phyloP scores from a whole-genome alignment of 2,113 vertebrate species.

The Dissostichus mawsoni region DNA sequence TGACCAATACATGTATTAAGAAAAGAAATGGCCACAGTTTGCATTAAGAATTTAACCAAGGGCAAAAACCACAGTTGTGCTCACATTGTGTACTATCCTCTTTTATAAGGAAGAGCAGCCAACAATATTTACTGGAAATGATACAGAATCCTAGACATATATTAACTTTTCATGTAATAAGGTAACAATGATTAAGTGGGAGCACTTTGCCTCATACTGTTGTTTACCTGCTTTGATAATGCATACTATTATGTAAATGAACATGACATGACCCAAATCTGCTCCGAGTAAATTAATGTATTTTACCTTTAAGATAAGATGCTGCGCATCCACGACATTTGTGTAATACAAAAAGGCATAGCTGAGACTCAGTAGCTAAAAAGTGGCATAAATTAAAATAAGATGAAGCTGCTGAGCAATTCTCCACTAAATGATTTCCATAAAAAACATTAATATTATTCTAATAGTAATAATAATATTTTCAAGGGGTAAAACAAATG shows the following conservation, averaged over 20 bases:
- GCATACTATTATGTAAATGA: slow-evolving; percentile 83
- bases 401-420: slow-evolving; percentile 66
- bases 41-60: slow-evolving; percentile 1
- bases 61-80: slow-evolving; percentile 5
- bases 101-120: slow-evolving; percentile 23
- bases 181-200: slow-evolving; percentile 78
- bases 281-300: slow-evolving; percentile 83
- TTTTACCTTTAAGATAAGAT: slow-evolving; percentile 82
- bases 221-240: slow-evolving; percentile 81
- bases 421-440: slow-evolving; percentile 70
- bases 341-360: slow-evolving; percentile 63
- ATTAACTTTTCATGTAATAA: slow-evolving; percentile 74
- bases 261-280: slow-evolving; percentile 80
- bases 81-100: background rate
- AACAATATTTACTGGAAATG: slow-evolving; percentile 28
- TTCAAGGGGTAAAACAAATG: slow-evolving; percentile 62
- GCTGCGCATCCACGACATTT: slow-evolving; percentile 59
- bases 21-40: slow-evolving; percentile 7
- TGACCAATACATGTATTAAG: background rate
- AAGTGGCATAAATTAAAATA: slow-evolving; percentile 73
- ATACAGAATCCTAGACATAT: slow-evolving; percentile 56
- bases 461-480: slow-evolving; percentile 62
- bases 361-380: slow-evolving; percentile 67
- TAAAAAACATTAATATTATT: slow-evolving; percentile 56
- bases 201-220: slow-evolving; percentile 73